Base-by-base conservation (phyloP, 2,888 invertebrate species). In the Sympetrum striolatum region DNA sequence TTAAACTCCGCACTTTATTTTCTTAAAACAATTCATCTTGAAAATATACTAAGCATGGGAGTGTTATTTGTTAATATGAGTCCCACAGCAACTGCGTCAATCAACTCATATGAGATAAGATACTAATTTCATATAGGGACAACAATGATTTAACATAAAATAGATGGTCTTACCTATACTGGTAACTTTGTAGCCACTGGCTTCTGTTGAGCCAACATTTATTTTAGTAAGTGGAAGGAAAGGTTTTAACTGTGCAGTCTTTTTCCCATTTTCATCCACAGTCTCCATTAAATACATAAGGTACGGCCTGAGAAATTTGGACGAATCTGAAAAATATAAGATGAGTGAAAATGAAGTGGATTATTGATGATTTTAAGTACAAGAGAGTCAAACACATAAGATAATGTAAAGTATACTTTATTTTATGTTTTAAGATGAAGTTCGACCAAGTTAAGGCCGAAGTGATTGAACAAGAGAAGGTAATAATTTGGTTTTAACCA, bases 121-220 rank as follows among this genome's bases (percentile, higher is more conserved):
- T 44, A 44, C 10, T 44, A 44, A 44, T 8, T 44, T 6, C 44
- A 44, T 25, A 73, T 25, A 2, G 25, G 3, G 2, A 5, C 6
- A 73, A 15, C 8, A 14, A 10, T 25, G 0, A 8, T 73, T 8
- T 53, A 64, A 64, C n/a, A 31, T 31, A 31, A 31, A 31, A 31
- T 6, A 10, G 25, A 73, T 25, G 0, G 31, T 12, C 31, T 90
- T 60, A 92, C 92, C 92, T 91, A 90, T 90, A 39, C 81, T 81
- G 14, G 91, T 73, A 35, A 92, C 91, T 91, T 91, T 92, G 81
- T 92, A 92, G 22, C 92, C 92, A 90, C 91, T 91, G 14, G 92
- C 91, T 91, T 92, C 92, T 48, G 86, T 44, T 6, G 91, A 91
- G 35, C 92, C 91, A 80, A 91, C 90, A 64, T 91, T 90, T 18